Evolutionary conservation across 2,797 vertebrate species (phyloP).

Genomic region (Crax fasciolata): DNA sequence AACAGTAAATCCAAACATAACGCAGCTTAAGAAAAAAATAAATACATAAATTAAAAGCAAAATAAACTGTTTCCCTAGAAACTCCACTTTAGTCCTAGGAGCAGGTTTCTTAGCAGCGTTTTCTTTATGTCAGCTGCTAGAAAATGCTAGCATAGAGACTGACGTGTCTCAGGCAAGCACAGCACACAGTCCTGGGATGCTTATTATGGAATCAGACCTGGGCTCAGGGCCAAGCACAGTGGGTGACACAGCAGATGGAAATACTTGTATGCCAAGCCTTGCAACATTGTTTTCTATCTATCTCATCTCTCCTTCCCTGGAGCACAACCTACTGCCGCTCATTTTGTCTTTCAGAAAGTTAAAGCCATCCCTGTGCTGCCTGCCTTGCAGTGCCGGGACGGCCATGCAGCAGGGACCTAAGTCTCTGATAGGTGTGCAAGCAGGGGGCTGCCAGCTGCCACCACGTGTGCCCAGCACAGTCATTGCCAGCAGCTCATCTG

Average conservation of each 20-base stretch:
- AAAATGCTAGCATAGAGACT: neutral
- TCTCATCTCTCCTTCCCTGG: neutral
- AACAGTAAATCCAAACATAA: conserved; percentile 58
- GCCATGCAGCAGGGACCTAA: neutral
- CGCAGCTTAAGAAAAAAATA: conserved; percentile 69
- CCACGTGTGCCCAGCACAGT: neutral
- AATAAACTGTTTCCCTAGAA: conserved; percentile 67
- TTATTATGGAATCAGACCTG: neutral
- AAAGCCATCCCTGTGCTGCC: neutral
- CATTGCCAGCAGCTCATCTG: neutral
- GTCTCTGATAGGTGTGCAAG: fast-evolving
- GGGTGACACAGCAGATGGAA: neutral
- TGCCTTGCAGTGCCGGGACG: fast-evolving
- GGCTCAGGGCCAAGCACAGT: neutral
- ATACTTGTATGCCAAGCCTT: neutral
- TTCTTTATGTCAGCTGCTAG: conserved; percentile 47
- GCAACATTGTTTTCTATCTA: neutral
- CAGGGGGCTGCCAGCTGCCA: neutral
- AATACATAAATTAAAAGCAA: conserved; percentile 80
- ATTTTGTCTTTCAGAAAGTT: neutral
- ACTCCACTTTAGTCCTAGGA: conserved; percentile 50
- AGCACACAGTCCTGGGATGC: neutral
- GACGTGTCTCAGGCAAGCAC: conserved; percentile 11
- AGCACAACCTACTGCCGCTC: neutral
- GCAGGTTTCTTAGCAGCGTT: conserved; percentile 65